Conservation (phyloP, 1,140 invertebrate species). For the Wiebesia pumilae region DNA sequence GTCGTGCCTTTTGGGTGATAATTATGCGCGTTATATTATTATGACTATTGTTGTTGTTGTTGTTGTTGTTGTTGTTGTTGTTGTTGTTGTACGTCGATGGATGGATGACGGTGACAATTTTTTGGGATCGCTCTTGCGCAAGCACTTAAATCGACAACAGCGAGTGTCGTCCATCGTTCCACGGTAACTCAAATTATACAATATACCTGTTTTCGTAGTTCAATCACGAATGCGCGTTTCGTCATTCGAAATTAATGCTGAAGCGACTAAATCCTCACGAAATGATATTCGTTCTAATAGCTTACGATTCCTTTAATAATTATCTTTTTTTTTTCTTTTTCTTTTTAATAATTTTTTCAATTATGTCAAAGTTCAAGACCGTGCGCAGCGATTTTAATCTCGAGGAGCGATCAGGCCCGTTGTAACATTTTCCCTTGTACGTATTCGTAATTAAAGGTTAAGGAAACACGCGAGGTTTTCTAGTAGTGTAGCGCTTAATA, state of each 20-base stretch:
- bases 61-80: too few relatives aligned
- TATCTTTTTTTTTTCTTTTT: too few relatives aligned
- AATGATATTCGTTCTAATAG: neutral
- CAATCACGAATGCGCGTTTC: neutral
- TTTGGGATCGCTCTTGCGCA: neutral
- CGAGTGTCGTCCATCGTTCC: neutral
- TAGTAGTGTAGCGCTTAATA: neutral
- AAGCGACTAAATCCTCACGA: neutral
- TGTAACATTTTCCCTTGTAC: neutral
- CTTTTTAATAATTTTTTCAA: too few relatives aligned
- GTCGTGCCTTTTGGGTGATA: neutral
- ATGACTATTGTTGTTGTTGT: too few relatives aligned
- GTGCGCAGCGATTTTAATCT: too few relatives aligned
- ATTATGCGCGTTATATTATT: slow-evolving; percentile 18
- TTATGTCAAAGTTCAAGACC: too few relatives aligned
- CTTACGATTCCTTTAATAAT: neutral
- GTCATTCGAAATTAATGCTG: neutral
- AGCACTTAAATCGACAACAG: neutral
- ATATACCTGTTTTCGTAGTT: neutral
- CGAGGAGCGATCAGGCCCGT: neutral
- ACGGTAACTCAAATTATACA: neutral
- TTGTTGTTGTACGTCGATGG: neutral
- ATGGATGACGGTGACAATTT: neutral
- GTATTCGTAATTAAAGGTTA: neutral
- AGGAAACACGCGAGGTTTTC: neutral